Base-by-base conservation (phyloP, 53 echinoderm and acorn worm species). In the Paracentrotus lividus region DNA sequence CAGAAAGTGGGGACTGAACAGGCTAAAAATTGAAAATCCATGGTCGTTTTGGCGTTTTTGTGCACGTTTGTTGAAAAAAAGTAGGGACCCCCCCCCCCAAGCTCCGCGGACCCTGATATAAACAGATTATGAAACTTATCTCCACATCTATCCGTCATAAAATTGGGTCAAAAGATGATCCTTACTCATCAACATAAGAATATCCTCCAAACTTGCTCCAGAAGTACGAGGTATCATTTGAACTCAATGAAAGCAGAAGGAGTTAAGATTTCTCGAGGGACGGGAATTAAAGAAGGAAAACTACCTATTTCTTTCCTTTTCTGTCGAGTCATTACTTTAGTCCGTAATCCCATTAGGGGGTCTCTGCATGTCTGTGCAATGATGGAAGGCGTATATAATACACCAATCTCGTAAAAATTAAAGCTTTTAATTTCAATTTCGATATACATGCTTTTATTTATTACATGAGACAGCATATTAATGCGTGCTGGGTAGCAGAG, bases 241-340 rank as follows among this genome's bases (percentile, higher is more conserved):
- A 18, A 20, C 36, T 14, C 69, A 69, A 10, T 10, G 72, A 18
- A 20, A 72, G 34, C 69, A 69, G 3, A 20, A 38, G 38, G 69
- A 69, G 40, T 72, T 21, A 9, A 21, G 21, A 72, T 72, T 72
- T 72, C 72, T 72, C 72, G 18, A 72, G 72, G 72, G 72, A 72
- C 36, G 9, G 18, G 67, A 38, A 72, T 27, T 40, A 8, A 32
- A 38, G 7, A 38, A 18, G 0, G 40, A 18, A 72, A 38, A 38
- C 18, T 4, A 40, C 12, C 72, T 5, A 40, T 20, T 72, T 20
- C 40, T 72, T 72, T 7, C 72, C 27, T 40, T 18, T 72, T n/a
- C 16, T 34, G 1, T 16, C 12, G 31, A 12, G 36, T 40, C 40
- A 72, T 72, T 72, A 15, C 72, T 40, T 38, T 64, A 64, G 31